Evolutionary conservation across 2,797 vertebrate species (phyloP).

Genomic region (Myiothlypis coronata): DNA sequence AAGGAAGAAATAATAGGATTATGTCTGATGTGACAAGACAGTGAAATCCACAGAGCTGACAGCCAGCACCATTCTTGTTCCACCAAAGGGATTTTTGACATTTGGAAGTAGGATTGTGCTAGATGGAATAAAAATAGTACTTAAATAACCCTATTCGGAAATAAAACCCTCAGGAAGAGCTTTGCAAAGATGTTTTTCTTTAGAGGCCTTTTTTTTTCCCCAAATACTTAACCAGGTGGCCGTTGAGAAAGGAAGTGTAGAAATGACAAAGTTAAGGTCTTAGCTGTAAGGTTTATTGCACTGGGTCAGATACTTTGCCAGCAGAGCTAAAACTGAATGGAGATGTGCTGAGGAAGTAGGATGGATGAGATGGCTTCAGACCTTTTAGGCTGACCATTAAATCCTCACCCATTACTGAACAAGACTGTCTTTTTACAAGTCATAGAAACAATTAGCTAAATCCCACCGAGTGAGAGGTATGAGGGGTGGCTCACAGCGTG

Average conservation of each 20-base stretch:
- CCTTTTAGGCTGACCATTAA: conserved; percentile 14
- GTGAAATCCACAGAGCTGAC: conserved; percentile 14
- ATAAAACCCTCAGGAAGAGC: not conserved
- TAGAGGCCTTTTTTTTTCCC: not conserved
- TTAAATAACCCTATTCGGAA: not conserved
- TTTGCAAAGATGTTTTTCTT: not conserved
- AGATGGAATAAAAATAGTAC: not conserved
- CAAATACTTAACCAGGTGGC: not conserved
- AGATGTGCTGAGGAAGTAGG: not conserved
- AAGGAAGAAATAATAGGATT: conserved; percentile 47
- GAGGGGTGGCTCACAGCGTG: not conserved
- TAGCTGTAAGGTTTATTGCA: not conserved
- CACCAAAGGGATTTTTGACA: conserved; percentile 21
- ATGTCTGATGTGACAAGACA: conserved; percentile 16
- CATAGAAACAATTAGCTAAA: conserved; percentile 5
- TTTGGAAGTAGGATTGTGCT: not conserved
- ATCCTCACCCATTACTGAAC: not conserved
- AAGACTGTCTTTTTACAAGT: not conserved
- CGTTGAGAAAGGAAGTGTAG: not conserved
- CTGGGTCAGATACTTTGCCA: not conserved
- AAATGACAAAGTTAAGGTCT: not conserved
- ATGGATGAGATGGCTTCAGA: not conserved
- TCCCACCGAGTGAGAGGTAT: not conserved
- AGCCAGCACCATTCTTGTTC: not conserved
- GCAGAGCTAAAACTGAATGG: not conserved